Percentiles rank a stretch among this genome's conserved stretches.
Conservation (phyloP, 2,888 invertebrate species). For the Ectemnius cavifrons region DNA sequence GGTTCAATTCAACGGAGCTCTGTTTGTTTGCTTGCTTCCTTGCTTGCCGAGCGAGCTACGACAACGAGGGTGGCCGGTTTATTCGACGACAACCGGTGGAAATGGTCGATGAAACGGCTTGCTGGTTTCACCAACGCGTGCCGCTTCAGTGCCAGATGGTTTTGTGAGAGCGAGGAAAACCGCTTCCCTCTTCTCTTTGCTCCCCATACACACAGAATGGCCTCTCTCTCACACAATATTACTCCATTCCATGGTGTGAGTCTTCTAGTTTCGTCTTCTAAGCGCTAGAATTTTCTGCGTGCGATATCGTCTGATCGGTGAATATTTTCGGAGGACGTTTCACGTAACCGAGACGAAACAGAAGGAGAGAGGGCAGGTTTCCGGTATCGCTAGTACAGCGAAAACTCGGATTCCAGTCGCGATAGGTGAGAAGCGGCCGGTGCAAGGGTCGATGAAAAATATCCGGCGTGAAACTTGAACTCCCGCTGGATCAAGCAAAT, state of each 20-base stretch:
- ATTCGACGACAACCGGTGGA: constrained; percentile 24
- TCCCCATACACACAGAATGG: constrained; percentile 15
- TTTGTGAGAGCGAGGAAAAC: too few species aligned
- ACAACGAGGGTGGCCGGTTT: constrained; percentile 34
- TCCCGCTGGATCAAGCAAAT: constrained; percentile 2
- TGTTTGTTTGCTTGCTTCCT: not conserved
- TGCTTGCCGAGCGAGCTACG: constrained; percentile 10
- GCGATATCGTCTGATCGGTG: not conserved
- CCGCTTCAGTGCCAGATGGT: constrained; percentile 63
- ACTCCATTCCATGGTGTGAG: not conserved
- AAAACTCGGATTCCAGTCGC: constrained; percentile 1
- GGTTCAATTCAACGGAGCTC: constrained; percentile 41
- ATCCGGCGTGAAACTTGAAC: not conserved
- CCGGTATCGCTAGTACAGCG: not conserved
- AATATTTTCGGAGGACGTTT: not conserved
- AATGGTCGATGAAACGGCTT: constrained; percentile 44
- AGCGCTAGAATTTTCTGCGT: not conserved
- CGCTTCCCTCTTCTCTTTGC: constrained; percentile 7
- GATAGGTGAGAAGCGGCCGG: not conserved
- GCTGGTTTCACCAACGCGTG: constrained; percentile 61
- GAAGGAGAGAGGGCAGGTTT: not conserved
- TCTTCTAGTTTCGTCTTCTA: not conserved
- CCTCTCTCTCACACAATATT: constrained; percentile 2
- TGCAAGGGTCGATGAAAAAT: constrained; percentile 3
- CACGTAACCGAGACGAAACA: not conserved